Evolutionary conservation across 2,797 vertebrate species (phyloP), one percentile per base, ranked within the genome.

Genomic region (Limnodromus scolopaceus): DNA sequence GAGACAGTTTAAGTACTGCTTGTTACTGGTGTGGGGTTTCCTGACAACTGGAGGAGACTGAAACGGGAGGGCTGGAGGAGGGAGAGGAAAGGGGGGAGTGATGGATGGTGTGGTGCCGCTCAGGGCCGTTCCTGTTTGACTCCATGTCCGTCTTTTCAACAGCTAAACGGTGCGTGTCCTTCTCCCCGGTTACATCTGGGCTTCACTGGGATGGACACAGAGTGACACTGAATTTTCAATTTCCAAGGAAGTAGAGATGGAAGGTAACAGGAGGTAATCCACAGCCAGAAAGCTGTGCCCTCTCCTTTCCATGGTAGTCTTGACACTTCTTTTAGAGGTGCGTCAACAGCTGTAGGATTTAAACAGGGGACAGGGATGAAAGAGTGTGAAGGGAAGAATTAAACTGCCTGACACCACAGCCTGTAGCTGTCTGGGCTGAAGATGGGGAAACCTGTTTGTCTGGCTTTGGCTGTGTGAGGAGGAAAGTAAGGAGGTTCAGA

Each of bases 381-480:
- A 39, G 79, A 68, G 75, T 3, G 34, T 23, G 58, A 58, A 68
- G 64, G 48, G 27, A 55, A 65, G 82, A 70, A 54, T 9, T 77
- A 72, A 74, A 48, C 17, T 78, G 41, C 75, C 77, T 57, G 71
- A 46, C 68, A 75, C 48, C 55, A 24, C 61, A 69, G 85, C 65
- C 46, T 0, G 0, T 9, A 51, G 82, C 65, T 94, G 77, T 22
- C 80, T 93, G 90, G 70, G 68, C 70, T 83, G 78, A 32, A 10
- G 30, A 15, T 41, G 64, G 51, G 28, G 57, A 77, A 96, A 85
- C 92, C 88, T 69, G 78, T 96, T 93, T 58, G 89, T 64, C 93
- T 87, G 76, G 80, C 75, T 94, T 38, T 41, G 77, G 69, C 76
- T 78, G 32, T 6, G 2, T 7, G 13, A 45, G 77, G 86, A 84